Percentiles rank a stretch among this genome's conserved stretches.
These are phyloP conservation scores for Perognathus longimembris DNA, from an alignment of 2,113 vertebrate genomes.

Conservation along the genomic window DNA sequence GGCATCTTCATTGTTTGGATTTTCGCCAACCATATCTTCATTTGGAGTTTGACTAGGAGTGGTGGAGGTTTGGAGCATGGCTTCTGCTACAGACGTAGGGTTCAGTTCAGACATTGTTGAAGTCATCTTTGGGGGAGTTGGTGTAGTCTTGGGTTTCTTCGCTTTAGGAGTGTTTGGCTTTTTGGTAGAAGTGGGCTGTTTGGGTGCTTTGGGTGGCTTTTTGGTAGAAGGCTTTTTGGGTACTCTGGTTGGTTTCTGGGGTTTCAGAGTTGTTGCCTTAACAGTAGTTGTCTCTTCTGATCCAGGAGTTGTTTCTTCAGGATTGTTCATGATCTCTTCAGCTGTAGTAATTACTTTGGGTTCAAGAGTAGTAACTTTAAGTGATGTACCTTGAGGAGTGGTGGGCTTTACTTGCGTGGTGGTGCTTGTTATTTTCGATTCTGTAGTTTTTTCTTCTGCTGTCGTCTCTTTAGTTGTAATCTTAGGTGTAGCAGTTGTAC, in stretches of 20 bases:
- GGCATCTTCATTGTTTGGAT: constrained; percentile 55
- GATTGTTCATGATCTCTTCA: not conserved
- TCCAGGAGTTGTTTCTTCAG: not conserved
- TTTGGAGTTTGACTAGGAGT: constrained; percentile 29
- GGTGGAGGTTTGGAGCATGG: not conserved
- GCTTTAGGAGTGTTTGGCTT: constrained; percentile 70
- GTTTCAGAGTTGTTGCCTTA: constrained; percentile 64
- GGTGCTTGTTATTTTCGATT: constrained; percentile 14
- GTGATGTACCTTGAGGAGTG: not conserved
- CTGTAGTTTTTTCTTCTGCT: constrained; percentile 36
- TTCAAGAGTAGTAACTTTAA: constrained; percentile 45
- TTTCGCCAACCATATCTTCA: constrained; percentile 49
- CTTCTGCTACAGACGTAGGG: not conserved
- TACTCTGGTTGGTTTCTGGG: constrained; percentile 69
- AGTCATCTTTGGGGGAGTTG: not conserved
- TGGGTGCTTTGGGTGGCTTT: constrained; percentile 70
- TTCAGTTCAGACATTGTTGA: not conserved
- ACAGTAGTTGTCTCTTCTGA: constrained; percentile 13
- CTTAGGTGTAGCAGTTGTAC: constrained; percentile 18
- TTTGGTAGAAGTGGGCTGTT: constrained; percentile 64
- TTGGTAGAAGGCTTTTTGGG: constrained; percentile 67
- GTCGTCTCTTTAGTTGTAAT: constrained; percentile 3
- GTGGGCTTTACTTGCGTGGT: not conserved
- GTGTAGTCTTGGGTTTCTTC: constrained; percentile 68
- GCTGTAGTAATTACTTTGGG: constrained; percentile 30